Evolutionary conservation across 2,113 vertebrate species (phyloP), one percentile per base, ranked within the genome.

Genomic region (Hippocampus guttulatus): DNA sequence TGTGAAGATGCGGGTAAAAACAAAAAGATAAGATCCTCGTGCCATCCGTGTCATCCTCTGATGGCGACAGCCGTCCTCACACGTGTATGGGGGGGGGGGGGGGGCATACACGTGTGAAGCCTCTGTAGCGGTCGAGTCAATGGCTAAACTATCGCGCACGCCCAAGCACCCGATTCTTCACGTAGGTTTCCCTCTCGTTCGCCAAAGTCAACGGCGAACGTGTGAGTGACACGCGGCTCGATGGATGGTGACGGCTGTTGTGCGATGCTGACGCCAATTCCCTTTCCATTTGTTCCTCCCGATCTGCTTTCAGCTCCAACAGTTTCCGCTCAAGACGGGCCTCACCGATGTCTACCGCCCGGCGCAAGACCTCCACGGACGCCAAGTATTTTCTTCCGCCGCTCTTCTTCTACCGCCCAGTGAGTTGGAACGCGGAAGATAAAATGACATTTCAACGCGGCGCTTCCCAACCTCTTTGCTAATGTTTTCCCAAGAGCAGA

Each of bases 311-410:
- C 20, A 91, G 90, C 62, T 83, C 51, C 0, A 77, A 0, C 10
- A 0, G 27, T 90, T 91, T 68, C 64, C 83, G 2, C 3, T 0
- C 6, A 23, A n/a, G 2, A 73, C 82, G 2, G 33, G 12, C 0
- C 3, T 77, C 1, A 16, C 3, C 2, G 72, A 85, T 16, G 62
- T 71, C 45, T 87, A 73, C 65, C 75, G 77, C n/a, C 88, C 88
- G 0, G 5, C 1, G 2, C 81, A 89, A 75, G 0, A 16, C 0
- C 81, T 88, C 1, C 64, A 83, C 14, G 27, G 27, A 8, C 85
- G 85, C 12, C 7, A 41, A 0, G 76, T 90, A 10, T 85, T 6
- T 69, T 78, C 85, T 2, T 90, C 87, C 21, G 74, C 76, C 49
- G 78, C 47, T 43, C 73, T 76, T 45, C 10, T 60, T 51, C 74